Conservation (phyloP, 92 coral and sea anemone species). For the Palythoa grandis region DNA sequence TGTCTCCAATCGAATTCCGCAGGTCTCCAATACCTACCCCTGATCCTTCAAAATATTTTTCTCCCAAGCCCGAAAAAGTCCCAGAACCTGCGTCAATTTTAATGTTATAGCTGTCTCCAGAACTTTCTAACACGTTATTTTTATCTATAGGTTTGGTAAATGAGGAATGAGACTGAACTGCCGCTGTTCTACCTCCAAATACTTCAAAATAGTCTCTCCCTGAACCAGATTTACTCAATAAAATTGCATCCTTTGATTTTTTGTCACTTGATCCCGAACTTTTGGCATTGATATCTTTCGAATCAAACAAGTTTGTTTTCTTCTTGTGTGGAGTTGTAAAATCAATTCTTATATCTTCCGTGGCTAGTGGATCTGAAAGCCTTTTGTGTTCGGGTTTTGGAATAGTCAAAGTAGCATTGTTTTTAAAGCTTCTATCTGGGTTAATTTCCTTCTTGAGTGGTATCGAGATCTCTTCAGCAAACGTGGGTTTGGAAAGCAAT, state of each 20-base stretch:
- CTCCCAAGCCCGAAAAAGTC: background rate
- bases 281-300: background rate
- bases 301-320: background rate
- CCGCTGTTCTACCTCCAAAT: too few species aligned
- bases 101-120: background rate
- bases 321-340: conserved; percentile 7
- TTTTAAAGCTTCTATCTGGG: background rate
- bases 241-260: background rate
- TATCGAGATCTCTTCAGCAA: background rate
- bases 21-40: background rate
- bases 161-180: too few species aligned
- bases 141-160: too few species aligned
- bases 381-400: conserved; percentile 3
- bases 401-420: conserved; percentile 5
- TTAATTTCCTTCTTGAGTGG: background rate
- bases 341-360: conserved; percentile 31
- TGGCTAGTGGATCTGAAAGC: background rate
- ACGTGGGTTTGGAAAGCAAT: background rate
- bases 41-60: background rate
- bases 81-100: background rate
- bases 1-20: background rate
- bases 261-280: background rate
- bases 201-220: background rate
- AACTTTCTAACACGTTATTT: too few species aligned
- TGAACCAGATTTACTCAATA: background rate